Percentiles rank a stretch among this genome's conserved stretches.
Evolutionary conservation across 2,888 invertebrate species (phyloP).

Genomic region (Nephrotoma appendiculata): DNA sequence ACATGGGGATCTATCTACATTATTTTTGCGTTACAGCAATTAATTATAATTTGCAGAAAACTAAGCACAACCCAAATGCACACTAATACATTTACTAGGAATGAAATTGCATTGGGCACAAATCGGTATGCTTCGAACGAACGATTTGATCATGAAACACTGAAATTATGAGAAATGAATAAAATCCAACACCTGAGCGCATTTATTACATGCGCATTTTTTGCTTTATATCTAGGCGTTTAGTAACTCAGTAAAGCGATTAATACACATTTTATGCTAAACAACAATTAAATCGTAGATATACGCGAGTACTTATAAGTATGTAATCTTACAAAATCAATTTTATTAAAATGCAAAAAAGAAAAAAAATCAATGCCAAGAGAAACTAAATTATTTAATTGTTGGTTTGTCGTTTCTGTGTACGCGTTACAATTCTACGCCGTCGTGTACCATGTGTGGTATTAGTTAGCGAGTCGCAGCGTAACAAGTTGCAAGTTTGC

Average conservation of each 20-base stretch:
- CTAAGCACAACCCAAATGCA: too few relatives aligned
- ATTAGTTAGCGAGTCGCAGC: not conserved
- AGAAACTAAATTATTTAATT: not conserved
- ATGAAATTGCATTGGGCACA: too few relatives aligned
- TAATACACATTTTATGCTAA: not conserved
- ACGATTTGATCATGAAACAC: not conserved
- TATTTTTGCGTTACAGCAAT: too few relatives aligned
- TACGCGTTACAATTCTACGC: not conserved
- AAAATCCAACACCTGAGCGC: not conserved
- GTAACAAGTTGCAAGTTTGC: not conserved
- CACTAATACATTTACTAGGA: too few relatives aligned
- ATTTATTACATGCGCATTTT: not conserved
- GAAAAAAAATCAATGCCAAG: not conserved
- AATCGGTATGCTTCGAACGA: too few relatives aligned
- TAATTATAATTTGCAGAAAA: too few relatives aligned
- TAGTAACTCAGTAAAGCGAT: not conserved
- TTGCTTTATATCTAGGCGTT: not conserved
- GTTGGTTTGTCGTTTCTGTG: not conserved
- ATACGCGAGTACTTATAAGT: not conserved
- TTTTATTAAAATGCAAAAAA: not conserved
- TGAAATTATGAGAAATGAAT: not conserved
- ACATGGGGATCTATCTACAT: too few relatives aligned
- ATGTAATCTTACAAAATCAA: not conserved
- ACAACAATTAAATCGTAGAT: not conserved
- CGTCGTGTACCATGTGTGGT: not conserved